Conservation (phyloP, 2,113 vertebrate genomes). For the Nothobranchius kuhntae region DNA sequence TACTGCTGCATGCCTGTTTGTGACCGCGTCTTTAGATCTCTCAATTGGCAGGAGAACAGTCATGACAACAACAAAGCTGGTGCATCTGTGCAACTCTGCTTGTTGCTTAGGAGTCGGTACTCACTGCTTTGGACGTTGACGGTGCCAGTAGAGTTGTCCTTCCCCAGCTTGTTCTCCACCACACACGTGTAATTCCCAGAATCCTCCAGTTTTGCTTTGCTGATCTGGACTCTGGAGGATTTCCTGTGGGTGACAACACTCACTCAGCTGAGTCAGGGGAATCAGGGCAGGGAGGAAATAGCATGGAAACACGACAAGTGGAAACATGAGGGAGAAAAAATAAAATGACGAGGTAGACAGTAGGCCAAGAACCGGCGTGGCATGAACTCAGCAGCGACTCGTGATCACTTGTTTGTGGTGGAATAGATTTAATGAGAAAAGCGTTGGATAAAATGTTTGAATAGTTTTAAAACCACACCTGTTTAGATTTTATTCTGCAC, state of each 20-base stretch:
- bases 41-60: conserved; percentile 63
- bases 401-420: neutral
- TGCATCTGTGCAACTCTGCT: conserved; percentile 40
- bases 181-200: conserved; percentile 97
- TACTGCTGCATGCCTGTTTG: conserved; percentile 56
- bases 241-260: conserved; percentile 84
- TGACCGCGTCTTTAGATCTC: conserved; percentile 49
- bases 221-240: conserved; percentile 96
- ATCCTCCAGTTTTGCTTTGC: conserved; percentile 89
- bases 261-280: conserved; percentile 74
- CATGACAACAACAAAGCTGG: conserved; percentile 43
- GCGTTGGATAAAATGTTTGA: neutral
- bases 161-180: conserved; percentile 91
- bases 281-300: conserved; percentile 60
- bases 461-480: conserved; percentile 12
- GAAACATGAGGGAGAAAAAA: conserved; percentile 47
- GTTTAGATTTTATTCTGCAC: neutral
- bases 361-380: conserved; percentile 46
- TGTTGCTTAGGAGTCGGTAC: conserved; percentile 71
- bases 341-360: conserved; percentile 21
- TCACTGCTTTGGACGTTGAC: conserved; percentile 95
- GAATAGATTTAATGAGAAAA: conserved; percentile 1
- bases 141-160: conserved; percentile 87
- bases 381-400: conserved; percentile 30
- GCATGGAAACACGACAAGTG: conserved; percentile 64